Conservation (phyloP, 2,888 invertebrate genomes). For the Timema podura region DNA sequence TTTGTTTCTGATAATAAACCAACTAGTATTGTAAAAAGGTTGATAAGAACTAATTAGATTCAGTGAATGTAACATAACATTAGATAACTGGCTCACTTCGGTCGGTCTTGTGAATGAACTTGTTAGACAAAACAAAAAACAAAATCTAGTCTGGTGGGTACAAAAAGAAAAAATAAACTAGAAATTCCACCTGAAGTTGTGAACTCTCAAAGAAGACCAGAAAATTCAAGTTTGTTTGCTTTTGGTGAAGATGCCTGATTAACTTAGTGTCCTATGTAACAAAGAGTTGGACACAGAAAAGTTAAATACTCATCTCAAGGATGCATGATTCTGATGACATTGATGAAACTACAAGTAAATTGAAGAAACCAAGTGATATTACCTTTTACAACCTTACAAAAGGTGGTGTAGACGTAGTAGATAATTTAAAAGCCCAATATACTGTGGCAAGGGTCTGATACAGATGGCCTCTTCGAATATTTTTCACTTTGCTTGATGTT, state of each 20-base stretch:
- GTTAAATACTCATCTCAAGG: not conserved
- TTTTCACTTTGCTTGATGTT: too few species aligned
- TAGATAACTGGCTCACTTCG: not conserved
- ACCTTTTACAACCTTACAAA: too few species aligned
- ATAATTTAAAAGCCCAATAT: too few species aligned
- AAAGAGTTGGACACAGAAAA: not conserved
- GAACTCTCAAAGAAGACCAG: not conserved
- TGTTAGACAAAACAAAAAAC: not conserved
- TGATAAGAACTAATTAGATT: not conserved
- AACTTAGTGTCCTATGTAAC: slow-evolving; percentile 7
- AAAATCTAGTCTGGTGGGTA: not conserved
- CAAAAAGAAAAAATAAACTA: slow-evolving; percentile 5
- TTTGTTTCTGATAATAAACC: slow-evolving; percentile 1
- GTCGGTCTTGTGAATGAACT: not conserved
- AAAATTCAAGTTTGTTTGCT: slow-evolving; percentile 1
- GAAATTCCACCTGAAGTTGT: slow-evolving; percentile 5
- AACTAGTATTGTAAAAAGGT: not conserved
- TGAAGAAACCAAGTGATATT: not conserved
- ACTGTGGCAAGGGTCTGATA: too few species aligned
- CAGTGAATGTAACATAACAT: not conserved
- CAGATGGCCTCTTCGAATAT: too few species aligned
- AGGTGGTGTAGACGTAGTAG: too few species aligned
- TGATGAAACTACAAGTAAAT: not conserved
- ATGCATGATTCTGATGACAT: slow-evolving; percentile 3
- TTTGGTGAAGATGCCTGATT: not conserved